A percentile compares a stretch with the other conserved stretches of the same genome.
These are phyloP conservation scores for Mobula hypostoma DNA, from an alignment of 2,113 vertebrate species.

Conservation along the genomic window DNA sequence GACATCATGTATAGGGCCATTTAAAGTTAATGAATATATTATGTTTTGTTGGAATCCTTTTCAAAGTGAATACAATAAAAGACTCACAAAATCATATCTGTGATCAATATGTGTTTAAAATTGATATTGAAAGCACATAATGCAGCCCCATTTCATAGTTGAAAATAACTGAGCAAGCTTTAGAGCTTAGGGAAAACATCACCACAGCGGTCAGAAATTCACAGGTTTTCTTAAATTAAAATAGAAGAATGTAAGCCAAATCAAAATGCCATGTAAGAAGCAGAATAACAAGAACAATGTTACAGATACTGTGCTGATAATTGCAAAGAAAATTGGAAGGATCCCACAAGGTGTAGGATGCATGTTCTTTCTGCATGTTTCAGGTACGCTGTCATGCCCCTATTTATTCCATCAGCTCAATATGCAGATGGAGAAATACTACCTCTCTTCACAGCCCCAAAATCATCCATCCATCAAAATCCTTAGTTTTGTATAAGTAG, in stretches of 20 bases:
- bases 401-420: too few species aligned
- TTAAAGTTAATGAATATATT: conserved; percentile 13
- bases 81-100: background rate
- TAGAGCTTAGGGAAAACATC: background rate
- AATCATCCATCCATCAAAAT: too few species aligned
- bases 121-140: background rate
- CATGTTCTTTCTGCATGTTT: too few species aligned
- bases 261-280: background rate
- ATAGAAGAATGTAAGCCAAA: background rate
- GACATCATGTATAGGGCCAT: background rate
- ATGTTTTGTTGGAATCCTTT: conserved; percentile 1
- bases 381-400: too few species aligned
- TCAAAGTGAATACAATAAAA: conserved; percentile 1
- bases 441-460: too few species aligned
- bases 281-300: background rate
- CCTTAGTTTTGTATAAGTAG: too few species aligned
- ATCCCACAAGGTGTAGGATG: too few species aligned
- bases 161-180: conserved; percentile 2
- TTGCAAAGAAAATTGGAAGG: too few species aligned
- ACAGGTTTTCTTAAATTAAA: background rate
- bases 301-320: background rate
- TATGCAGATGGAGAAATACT: too few species aligned
- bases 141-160: background rate
- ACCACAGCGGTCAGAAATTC: background rate
- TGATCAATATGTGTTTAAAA: background rate